These are phyloP conservation scores for rat (Rattus norvegicus) DNA, from an alignment of 2,113 vertebrate genomes.

Conservation along the genomic window GRCr8 NC_086027.1:49137001-49137500, in stretches of 20 bases:
- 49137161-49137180: slow-evolving; percentile 82
- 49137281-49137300: slow-evolving; percentile 85
- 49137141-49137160: slow-evolving; percentile 82
- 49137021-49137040: not conserved
- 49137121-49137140: slow-evolving; percentile 57
- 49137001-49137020: slow-evolving; percentile 55
- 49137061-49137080: not conserved
- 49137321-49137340: not conserved
- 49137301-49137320: not conserved
- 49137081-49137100: not conserved
- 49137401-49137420: slow-evolving; percentile 70
- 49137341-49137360: slow-evolving; percentile 81
- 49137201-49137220: slow-evolving; percentile 84
- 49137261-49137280: slow-evolving; percentile 87
- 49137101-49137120: slow-evolving; percentile 63
- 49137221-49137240: slow-evolving; percentile 88
- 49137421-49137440: slow-evolving; percentile 64
- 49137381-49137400: slow-evolving; percentile 79
- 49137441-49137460: slow-evolving; percentile 56
- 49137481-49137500: not conserved
- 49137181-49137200: slow-evolving; percentile 83
- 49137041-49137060: not conserved
- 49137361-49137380: slow-evolving; percentile 69
- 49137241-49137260: slow-evolving; percentile 84
- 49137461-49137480: slow-evolving; percentile 72